Evolutionary conservation across 1,140 invertebrate genomes (phyloP), one percentile per base, ranked within the genome.

Genomic region (Meteorus sp.): DNA sequence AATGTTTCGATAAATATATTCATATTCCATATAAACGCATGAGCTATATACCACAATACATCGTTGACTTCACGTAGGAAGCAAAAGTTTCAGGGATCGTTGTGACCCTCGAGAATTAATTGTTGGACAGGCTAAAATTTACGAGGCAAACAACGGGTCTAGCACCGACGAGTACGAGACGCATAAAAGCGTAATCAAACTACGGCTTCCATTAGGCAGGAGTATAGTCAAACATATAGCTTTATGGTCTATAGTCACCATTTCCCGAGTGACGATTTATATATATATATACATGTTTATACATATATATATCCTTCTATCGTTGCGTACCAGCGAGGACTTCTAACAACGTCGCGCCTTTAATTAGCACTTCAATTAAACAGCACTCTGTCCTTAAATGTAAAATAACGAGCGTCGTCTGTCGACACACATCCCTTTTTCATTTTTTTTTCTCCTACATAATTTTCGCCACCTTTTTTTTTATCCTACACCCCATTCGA

Each of bases 41-140:
- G n/a, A n/a, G n/a, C n/a, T n/a, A n/a, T n/a, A n/a, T n/a, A n/a
- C n/a, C n/a, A n/a, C n/a, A n/a, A 15, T 39, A 15, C 15, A 15
- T 39, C 22, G 3, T 19, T 47, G 44, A 27, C 8, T 11, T 23
- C 19, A 22, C 19, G 44, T 15, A 55, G 37, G 37, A 55, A 17
- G 13, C 11, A 27, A 50, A 41, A 57, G 45, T 50, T 44, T 57
- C 45, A 37, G 45, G 29, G 44, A 48, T 57, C 44, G 44, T 50
- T n/a, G 55, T 31, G 13, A 22, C 55, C 29, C 55, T 48, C 45
- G 57, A 63, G 61, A 56, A 63, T 65, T 63, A 65, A 65, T 65
- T 55, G 55, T 48, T 25, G 53, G 51, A 57, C 47, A 13, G 35
- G 31, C 43, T 31, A 17, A 59, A 65, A 56, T 65, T 63, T 63